Evolutionary conservation across 2,113 vertebrate species (phyloP), one percentile per base, ranked within the genome.

Genomic region (Colaptes auratus): DNA sequence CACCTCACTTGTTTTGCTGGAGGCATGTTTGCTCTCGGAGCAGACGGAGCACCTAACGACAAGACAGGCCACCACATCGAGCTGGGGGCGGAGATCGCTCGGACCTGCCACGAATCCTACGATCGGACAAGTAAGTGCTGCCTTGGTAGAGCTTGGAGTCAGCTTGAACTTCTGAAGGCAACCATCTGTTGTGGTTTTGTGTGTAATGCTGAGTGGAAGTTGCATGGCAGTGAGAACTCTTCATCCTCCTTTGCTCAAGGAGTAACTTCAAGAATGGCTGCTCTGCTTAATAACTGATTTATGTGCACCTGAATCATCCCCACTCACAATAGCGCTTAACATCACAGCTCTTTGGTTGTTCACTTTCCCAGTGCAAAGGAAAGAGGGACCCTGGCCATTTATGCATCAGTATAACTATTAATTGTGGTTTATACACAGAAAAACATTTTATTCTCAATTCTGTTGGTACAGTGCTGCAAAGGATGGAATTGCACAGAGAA

Each of bases 1-100:
- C 99, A 99, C 91, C 98, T 99, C 92, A 99, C 99, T 11, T 99
- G 99, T 90, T 99, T 99, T 52, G 99, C 99, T 3, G 99, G 99
- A 10, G 99, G 99, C 82, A 99, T 99, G 99, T 99, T 99, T 87
- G 99, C 99, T 2, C 98, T 99, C 2, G 99, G 99, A 24, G 99
- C 99, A 2, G 99, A 99, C 0, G 98, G 99, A 8, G 99, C 99
- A 4, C 98, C 99, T 1, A n/a, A 65, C 7, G 98, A 98, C 93
- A 98, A 98, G 97, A 99, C 98, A 0, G 99, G 99, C 50, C 99
- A 98, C 67, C 99, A 99, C 97, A 99, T 99, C 91, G 99, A 99
- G 96, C 98, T 98, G 13, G 99, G 98, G 1, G 99, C 99, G 52
- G 99, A 99, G 97, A 99, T 99, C 63, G 98, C 99, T 24, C 98